Evolutionary conservation across 2,797 vertebrate species (phyloP).

Genomic region (Parambassis ranga): DNA sequence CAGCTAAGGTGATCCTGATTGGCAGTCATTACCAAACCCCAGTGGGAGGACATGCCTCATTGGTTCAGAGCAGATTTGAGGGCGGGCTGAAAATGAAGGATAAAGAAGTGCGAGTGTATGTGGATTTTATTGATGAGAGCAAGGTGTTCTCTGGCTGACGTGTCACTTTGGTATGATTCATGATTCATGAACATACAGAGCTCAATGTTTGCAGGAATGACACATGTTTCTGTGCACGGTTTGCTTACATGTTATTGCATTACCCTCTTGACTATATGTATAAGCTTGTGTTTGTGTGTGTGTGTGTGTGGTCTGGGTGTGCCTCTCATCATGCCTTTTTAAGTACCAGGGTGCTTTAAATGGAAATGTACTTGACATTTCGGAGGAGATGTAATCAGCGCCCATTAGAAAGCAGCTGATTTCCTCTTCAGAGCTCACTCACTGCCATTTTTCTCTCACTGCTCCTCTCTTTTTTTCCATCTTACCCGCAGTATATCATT

Average conservation of each 20-base stretch:
- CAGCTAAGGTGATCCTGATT: conserved; percentile 64
- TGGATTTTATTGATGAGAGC: conserved; percentile 57
- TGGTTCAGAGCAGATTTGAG: conserved; percentile 68
- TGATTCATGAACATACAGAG: conserved; percentile 41
- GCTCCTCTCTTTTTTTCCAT: conserved; percentile 20
- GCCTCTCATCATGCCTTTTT: conserved; percentile 84
- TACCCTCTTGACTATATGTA: conserved; percentile 16
- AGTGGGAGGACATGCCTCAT: conserved; percentile 66
- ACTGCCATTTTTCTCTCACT: conserved; percentile 13
- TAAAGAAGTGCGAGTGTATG: conserved; percentile 48
- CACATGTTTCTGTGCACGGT: neutral
- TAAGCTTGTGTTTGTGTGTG: conserved; percentile 10
- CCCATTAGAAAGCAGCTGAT: conserved; percentile 90
- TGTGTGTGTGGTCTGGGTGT: conserved; percentile 66
- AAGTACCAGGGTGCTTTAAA: conserved; percentile 90
- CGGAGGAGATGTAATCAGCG: conserved; percentile 90
- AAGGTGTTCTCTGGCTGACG: conserved; percentile 19
- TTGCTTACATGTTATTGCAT: conserved; percentile 10
- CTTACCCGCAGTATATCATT: conserved; percentile 41
- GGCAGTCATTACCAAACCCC: conserved; percentile 69
- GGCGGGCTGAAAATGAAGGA: conserved; percentile 48
- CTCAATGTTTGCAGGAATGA: conserved; percentile 20
- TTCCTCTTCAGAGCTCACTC: conserved; percentile 71
- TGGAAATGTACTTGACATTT: conserved; percentile 96
- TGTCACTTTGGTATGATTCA: conserved; percentile 51